phyloP scores from a whole-genome alignment of 2,113 vertebrate species.

The Colossoma macropomum region DNA sequence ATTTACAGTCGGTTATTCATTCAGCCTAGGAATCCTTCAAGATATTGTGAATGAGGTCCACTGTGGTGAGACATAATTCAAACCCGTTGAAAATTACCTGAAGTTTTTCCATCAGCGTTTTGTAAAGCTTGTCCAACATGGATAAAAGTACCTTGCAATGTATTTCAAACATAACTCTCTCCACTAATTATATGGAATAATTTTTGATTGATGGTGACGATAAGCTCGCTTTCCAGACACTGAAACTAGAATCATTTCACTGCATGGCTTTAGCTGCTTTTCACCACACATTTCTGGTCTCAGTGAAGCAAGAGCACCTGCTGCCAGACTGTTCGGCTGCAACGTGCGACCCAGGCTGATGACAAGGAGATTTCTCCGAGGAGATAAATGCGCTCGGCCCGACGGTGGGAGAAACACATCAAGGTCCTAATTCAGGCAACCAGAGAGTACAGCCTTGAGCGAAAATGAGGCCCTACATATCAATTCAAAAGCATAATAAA shows the following conservation, averaged over 20 bases:
- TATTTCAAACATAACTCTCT: no score
- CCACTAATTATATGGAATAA: no score
- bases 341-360: constrained; percentile 8
- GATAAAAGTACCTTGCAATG: no score
- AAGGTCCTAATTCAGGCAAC: constrained; percentile 29
- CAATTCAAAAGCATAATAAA: constrained; percentile 60
- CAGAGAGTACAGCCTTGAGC: constrained; percentile 7
- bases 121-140: no score
- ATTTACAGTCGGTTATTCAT: no score
- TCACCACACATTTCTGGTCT: background rate
- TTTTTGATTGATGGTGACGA: constrained; percentile 23
- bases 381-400: constrained; percentile 28
- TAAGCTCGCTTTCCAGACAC: background rate
- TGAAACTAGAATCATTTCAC: constrained; percentile 3
- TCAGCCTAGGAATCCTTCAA: no score
- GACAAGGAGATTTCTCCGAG: constrained; percentile 15
- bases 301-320: constrained; percentile 13
- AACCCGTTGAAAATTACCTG: no score
- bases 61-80: no score
- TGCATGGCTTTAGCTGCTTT: background rate
- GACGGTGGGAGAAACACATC: constrained; percentile 13
- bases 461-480: constrained; percentile 29
- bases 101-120: no score
- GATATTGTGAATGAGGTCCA: no score
- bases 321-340: background rate